Evolutionary conservation across 2,113 vertebrate genomes (phyloP), one percentile per base, ranked within the genome.

Genomic region (Colius striatus): DNA sequence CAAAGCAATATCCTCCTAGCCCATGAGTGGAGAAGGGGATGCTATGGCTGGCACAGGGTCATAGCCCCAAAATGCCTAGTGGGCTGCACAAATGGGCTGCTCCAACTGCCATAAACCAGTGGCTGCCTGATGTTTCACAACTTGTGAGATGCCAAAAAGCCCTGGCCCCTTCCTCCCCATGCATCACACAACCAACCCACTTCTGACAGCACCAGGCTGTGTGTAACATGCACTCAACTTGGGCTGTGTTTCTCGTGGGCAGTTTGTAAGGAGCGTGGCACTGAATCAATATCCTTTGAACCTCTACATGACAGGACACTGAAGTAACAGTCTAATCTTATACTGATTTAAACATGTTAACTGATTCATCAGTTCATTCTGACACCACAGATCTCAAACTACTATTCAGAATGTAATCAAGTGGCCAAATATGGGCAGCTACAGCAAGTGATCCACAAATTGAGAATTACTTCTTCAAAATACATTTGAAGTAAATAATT

Each of bases 381-480:
- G 27, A 10, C 30, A 65, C 50, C 7, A 19, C 16, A 32, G 45
- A 50, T 54, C 84, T 77, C 68, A 68, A 43, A 89, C 60, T 58
- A 50, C 41, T 61, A 8, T 34, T 47, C 29, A 4, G 54, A 82
- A 62, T 0, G 0, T 32, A 54, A 76, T 22, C 45, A 27, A 84
- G 50, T 7, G 21, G 63, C 55, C 67, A 55, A 54, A 47, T 25
- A 26, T 2, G 14, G 1, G 1, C 32, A 58, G 25, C 51, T 30
- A 22, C 55, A 38, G 48, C 51, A 85, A 48, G 45, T 54, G 58
- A 94, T 32, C 51, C 84, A 73, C 70, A 89, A 89, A 87, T 17
- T 63, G 70, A 80, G 36, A 83, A 83, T 71, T 71, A 71, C 61
- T 65, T 78, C 61, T 65, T 78, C n/a, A 81, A 92, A 94, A 94